phyloP scores from a whole-genome alignment of 2,888 invertebrate species.

The Chelonus formosanus region DNA sequence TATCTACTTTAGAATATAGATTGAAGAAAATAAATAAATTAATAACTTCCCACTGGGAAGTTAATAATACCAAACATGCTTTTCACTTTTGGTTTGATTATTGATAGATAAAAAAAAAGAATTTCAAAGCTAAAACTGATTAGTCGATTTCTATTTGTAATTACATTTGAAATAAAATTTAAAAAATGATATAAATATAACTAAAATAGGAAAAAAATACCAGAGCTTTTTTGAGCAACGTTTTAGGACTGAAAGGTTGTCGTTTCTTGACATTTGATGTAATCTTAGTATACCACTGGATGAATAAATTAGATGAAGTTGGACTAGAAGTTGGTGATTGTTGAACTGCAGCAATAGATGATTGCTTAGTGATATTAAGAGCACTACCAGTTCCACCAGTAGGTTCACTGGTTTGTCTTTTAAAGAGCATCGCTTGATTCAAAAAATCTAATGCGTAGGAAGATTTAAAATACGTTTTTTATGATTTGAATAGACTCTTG shows the following conservation, averaged over 20 bases:
- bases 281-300: slow-evolving; percentile 60
- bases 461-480: background rate
- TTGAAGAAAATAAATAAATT: no score
- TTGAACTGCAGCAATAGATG: slow-evolving; percentile 46
- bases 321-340: slow-evolving; percentile 47
- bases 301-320: slow-evolving; percentile 49
- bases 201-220: slow-evolving; percentile 38
- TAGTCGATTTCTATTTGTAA: background rate
- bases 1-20: no score
- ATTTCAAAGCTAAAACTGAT: background rate
- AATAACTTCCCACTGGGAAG: no score
- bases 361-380: slow-evolving; percentile 44
- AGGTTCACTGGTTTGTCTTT: slow-evolving; percentile 57
- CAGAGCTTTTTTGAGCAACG: slow-evolving; percentile 55
- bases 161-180: slow-evolving; percentile 13
- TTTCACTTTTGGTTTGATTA: background rate
- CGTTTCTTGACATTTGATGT: slow-evolving; percentile 60
- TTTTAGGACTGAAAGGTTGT: slow-evolving; percentile 54
- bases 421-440: slow-evolving; percentile 50
- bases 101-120: background rate
- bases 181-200: slow-evolving; percentile 5
- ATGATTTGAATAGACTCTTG: background rate
- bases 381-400: slow-evolving; percentile 43
- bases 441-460: background rate
- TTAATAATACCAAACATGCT: no score